Conservation (phyloP, 2,113 vertebrate genomes). For the Aptenodytes forsteri region DNA sequence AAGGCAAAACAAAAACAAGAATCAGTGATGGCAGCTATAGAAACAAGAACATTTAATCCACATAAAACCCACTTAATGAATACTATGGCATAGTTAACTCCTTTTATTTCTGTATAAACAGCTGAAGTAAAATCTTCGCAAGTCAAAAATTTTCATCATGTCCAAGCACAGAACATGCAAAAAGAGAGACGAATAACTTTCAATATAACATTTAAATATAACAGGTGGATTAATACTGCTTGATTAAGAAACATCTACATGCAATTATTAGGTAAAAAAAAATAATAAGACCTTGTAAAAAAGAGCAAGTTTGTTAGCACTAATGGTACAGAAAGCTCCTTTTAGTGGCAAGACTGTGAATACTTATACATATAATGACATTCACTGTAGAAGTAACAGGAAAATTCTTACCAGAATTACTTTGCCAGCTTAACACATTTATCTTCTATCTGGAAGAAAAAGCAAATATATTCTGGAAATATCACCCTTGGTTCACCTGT, state of each 20-base stretch:
- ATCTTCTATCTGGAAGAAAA: slow-evolving; percentile 1
- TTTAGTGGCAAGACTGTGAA: neutral
- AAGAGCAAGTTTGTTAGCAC: neutral
- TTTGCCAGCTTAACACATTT: slow-evolving; percentile 44
- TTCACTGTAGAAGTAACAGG: neutral
- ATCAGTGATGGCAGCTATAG: neutral
- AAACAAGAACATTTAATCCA: neutral
- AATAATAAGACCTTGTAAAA: neutral
- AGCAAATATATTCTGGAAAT: neutral
- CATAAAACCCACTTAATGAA: neutral
- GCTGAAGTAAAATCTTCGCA: neutral
- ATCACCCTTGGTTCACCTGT: neutral
- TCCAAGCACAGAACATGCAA: neutral
- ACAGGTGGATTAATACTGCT: neutral
- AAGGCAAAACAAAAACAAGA: neutral
- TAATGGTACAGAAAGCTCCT: neutral
- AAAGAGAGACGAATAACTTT: neutral
- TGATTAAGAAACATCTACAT: neutral
- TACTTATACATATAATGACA: neutral
- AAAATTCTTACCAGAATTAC: slow-evolving; percentile 53
- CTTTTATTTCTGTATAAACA: neutral
- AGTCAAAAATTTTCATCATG: neutral
- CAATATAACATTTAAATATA: neutral
- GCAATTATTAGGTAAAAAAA: neutral
- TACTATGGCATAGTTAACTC: neutral